Percentiles rank a stretch among this genome's conserved stretches.
Conservation (phyloP, 2,888 invertebrate species). For the Desoria tigrina region DNA sequence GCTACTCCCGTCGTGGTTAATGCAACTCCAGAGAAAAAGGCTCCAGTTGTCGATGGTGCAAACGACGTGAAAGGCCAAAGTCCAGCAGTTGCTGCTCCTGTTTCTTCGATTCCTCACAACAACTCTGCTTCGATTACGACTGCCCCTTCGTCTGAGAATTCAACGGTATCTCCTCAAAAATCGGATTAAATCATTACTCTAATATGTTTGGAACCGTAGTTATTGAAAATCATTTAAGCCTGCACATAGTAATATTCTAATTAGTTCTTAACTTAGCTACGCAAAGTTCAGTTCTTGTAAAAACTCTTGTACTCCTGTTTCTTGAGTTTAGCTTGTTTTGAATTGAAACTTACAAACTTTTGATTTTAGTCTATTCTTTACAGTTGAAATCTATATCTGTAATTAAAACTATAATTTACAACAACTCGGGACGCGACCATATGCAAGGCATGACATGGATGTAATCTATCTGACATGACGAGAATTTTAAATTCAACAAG, state of each 20-base stretch:
- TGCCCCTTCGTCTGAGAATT: neutral
- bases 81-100: slow-evolving; percentile 28
- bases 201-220: slow-evolving; percentile 15
- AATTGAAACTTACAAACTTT: neutral
- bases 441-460: neutral
- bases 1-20: slow-evolving; percentile 24
- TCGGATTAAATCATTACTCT: slow-evolving; percentile 21
- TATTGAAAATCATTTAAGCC: slow-evolving; percentile 1
- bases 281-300: neutral
- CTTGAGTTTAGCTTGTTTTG: no score
- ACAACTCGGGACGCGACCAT: neutral
- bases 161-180: slow-evolving; percentile 16
- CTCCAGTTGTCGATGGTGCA: slow-evolving; percentile 19
- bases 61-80: slow-evolving; percentile 33
- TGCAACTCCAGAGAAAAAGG: slow-evolving; percentile 30
- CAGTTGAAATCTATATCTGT: neutral
- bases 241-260: slow-evolving; percentile 15
- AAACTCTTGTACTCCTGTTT: no score
- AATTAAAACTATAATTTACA: no score
- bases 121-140: slow-evolving; percentile 1
- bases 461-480: neutral
- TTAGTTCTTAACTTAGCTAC: neutral
- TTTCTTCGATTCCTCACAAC: slow-evolving; percentile 27
- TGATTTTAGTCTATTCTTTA: slow-evolving; percentile 2
- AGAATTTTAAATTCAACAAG: neutral